These are phyloP conservation scores for Rhombomys opimus DNA, from an alignment of 2,113 vertebrate species.

Conservation along the genomic window DNA sequence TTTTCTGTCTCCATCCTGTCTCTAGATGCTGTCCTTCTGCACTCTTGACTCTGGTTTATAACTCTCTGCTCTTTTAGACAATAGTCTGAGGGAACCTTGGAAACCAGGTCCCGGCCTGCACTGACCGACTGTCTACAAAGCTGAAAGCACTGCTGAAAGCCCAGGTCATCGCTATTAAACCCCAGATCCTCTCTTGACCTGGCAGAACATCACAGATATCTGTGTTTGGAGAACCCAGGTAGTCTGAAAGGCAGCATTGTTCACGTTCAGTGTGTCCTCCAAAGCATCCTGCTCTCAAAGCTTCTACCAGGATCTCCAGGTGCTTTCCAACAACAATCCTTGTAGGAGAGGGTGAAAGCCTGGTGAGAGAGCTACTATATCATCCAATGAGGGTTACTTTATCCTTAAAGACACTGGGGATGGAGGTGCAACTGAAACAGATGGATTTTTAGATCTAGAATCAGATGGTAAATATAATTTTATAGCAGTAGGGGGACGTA, in stretches of 20 bases:
- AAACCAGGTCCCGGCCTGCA: conserved; percentile 7
- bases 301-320: background rate
- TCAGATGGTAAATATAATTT: background rate
- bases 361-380: background rate
- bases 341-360: background rate
- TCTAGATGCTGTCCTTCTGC: background rate
- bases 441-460: conserved; percentile 46
- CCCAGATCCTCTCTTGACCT: background rate
- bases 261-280: background rate
- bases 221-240: conserved; percentile 59
- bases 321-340: conserved; percentile 35
- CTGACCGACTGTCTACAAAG: conserved; percentile 29
- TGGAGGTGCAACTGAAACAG: background rate
- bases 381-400: conserved; percentile 27
- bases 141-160: background rate
- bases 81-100: background rate
- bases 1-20: background rate
- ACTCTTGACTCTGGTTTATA: background rate
- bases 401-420: background rate
- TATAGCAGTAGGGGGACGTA: background rate
- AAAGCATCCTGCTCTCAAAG: conserved; percentile 34
- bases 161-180: conserved; percentile 14
- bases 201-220: conserved; percentile 53
- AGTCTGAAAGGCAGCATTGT: conserved; percentile 65
- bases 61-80: background rate